Base-by-base conservation (phyloP, 2,797 vertebrate species). In the Siniperca undulata region DNA sequence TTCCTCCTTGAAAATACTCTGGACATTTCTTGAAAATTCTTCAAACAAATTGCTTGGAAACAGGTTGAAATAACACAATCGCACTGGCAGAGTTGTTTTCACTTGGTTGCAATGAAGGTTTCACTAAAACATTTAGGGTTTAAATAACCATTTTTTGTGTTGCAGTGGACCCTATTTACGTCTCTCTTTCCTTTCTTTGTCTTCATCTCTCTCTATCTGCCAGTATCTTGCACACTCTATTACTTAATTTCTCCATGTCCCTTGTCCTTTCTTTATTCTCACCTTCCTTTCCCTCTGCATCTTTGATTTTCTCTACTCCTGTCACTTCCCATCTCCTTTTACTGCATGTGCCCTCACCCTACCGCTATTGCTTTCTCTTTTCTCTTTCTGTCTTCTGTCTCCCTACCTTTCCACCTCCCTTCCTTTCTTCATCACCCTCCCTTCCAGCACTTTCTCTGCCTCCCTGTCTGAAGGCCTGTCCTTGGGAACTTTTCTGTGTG, bases 401-500 rank as follows among this genome's bases (percentile, higher is more conserved):
- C 36, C 3, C 42, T 85, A 46, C 84, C 81, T 86, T 46, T 60
- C 70, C 71, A 50, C 66, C 83, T 80, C 72, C 72, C 74, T 75
- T 81, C 53, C 80, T 70, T 64, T 62, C 82, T 71, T 68, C 64
- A 11, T 75, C 78, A 50, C 56, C 62, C 81, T 79, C 77, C 68
- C 78, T 71, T 79, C 77, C 52, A 69, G 67, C 73, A 5, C 72
- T 58, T 70, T 72, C 16, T 77, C 77, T 77, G 73, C 66, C 84
- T 88, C 80, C 66, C 62, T 13, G 72, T 81, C 73, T 87, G 74
- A 71, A 38, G 74, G 66, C 73, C 64, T 44, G 84, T 89, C 90
- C 88, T 89, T 89, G 91, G 88, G 90, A 92, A 90, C 86, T 61
- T n/a, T 38, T 69, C 77, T 30, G 50, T 59, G 80, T 76, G 84